Percentiles rank a stretch among this genome's conserved stretches.
These are phyloP conservation scores for Brevipalpus yothersi DNA, from an alignment of 1,140 invertebrate species.

Conservation along the genomic window DNA sequence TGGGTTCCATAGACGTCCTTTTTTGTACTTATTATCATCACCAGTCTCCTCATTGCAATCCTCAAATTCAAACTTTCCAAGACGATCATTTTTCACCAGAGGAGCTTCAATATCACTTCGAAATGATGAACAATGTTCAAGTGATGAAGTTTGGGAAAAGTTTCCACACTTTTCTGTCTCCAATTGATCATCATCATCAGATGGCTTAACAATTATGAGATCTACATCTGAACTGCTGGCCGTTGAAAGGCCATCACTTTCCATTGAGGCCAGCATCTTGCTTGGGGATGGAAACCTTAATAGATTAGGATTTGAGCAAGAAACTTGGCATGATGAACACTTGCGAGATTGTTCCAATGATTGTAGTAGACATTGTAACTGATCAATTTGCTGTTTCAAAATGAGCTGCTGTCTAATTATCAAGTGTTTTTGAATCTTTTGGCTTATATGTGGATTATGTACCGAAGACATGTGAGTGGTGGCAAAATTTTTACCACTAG, in stretches of 20 bases:
- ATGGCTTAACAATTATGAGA: background rate
- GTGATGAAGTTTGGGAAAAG: too few species aligned
- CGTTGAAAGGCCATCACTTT: conserved; percentile 14
- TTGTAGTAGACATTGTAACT: background rate
- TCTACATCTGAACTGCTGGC: background rate
- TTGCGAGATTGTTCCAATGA: background rate
- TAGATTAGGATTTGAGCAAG: background rate
- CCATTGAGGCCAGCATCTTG: conserved; percentile 13
- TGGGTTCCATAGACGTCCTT: too few species aligned
- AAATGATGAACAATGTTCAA: too few species aligned
- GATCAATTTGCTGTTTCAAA: conserved; percentile 1
- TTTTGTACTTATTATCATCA: too few species aligned
- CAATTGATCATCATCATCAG: too few species aligned
- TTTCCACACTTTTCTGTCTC: too few species aligned
- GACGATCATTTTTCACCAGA: too few species aligned
- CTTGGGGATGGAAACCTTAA: background rate
- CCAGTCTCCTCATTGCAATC: too few species aligned
- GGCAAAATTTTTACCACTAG: background rate
- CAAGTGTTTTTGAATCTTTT: conserved; percentile 1
- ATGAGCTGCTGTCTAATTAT: background rate
- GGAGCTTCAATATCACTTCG: too few species aligned
- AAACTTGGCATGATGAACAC: background rate
- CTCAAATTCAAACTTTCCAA: too few species aligned
- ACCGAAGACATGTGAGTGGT: background rate
- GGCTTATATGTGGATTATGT: background rate